Base-by-base conservation (phyloP, 2,888 invertebrate genomes). In the Agriopis aurantiaria region DNA sequence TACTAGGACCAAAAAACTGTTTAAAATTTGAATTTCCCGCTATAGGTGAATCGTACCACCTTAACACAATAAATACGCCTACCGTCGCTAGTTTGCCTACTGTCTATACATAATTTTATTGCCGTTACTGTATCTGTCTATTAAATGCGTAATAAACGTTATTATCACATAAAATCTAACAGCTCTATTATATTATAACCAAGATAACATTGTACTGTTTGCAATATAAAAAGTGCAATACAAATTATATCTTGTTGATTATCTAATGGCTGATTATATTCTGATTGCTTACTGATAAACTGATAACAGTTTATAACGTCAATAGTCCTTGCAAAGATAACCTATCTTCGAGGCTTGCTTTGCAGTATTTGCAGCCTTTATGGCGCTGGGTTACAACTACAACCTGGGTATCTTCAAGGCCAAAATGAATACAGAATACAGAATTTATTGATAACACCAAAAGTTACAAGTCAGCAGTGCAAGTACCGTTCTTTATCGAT, bases 281-380 rank as follows among this genome's bases (percentile, higher is more conserved):
- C 14, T 57, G 43, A 43, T 57, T 17, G 43, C 17, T 17, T 11
- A n/a, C 3, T 61, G 52, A 52, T 61, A 61, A 23, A 52, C 17
- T 10, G 63, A 43, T 57, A 64, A 64, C n/a, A 41, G 17, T 7
- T 48, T 52, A 41, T 1, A 64, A 48, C 57, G 48, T 23, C 64
- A 64, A 49, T 41, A 11, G 48, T 49, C 17, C 56, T 56, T 49
- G 41, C 7, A 33, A 12, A 49, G 69, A 65, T 69, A 65, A 51
- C 56, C 17, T 48, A n/a, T 55, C 14, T 53, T 45, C 40, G 45
- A 57, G n/a, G 41, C 12, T 52, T 45, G 14, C 17, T 57, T 14
- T 8, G 9, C 40, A 14, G 9, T 8, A 40, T 8, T 9, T 33
- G 49, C 41, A 65, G 65, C 40, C 69, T 14, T 40, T 17, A 43